Base-by-base conservation (phyloP, 2,888 invertebrate genomes). In the Nemotelus nigrinus region DNA sequence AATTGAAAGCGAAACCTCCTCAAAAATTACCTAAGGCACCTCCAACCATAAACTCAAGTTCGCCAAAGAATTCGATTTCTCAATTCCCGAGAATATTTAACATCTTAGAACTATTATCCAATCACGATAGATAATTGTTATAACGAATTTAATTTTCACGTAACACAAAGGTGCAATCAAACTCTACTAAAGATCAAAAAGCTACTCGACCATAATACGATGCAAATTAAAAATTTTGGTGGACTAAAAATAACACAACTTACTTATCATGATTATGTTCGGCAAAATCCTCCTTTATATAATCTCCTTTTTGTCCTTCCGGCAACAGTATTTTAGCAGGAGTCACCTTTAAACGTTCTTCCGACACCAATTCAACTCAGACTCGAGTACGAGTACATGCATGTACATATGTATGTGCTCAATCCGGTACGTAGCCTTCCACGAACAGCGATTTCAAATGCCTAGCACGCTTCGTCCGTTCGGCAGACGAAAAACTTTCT, bases 201-300 rank as follows among this genome's bases (percentile, higher is more conserved):
- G 25, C 25, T 25, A 25, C 25, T 25, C 25, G 25, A 25, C 25
- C 25, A 25, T 25, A 25, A 25, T 25, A 25, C 25, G 25, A 25
- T 25, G 25, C 25, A 25, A 25, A 25, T 25, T 25, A 25, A 25
- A 25, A 25, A 25, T 25, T 25, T 25, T 25, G 25, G 25, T 25
- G 25, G 25, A 25, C 25, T 25, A 25, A 25, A 25, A 25, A 25
- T 25, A 25, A 50, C 50, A 7, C 53, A n/a, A 64, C 72, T 74
- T 74, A 74, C 72, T 74, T 74, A 74, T 74, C 72, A 74, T 74
- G 72, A 48, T 60, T 74, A n/a, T 25, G 60, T 60, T 39, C 43
- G 7, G 7, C 47, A 47, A 74, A 74, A 74, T 60, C 72, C 72
- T 74, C 47, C 25, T 41, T 45, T 55, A 57, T 57, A 71, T 43